Evolutionary conservation across 2,113 vertebrate genomes (phyloP).

Genomic region (Sylvia atricapilla): DNA sequence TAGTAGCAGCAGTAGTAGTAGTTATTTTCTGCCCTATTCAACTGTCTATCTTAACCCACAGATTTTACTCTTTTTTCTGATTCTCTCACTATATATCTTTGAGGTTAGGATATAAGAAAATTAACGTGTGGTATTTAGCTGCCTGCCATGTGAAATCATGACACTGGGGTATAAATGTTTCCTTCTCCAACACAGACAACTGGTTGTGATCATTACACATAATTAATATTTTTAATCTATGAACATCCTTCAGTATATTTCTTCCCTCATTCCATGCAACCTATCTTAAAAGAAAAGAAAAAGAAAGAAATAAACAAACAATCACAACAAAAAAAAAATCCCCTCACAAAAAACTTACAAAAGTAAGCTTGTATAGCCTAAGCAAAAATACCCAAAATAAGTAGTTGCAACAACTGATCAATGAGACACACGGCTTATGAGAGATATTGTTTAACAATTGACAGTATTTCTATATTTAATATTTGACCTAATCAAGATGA

Average conservation of each 20-base stretch:
- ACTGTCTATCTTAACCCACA: not conserved
- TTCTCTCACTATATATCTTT: not conserved
- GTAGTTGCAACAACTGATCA: not conserved
- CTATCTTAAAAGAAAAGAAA: not conserved
- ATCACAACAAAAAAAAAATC: not conserved
- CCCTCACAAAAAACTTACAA: not conserved
- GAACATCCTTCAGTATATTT: not conserved
- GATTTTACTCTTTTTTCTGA: not conserved
- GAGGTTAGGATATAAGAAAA: not conserved
- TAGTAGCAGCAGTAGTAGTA: too few relatives aligned
- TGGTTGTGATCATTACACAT: not conserved
- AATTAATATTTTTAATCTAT: not conserved
- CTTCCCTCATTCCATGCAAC: not conserved
- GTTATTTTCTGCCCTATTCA: not conserved
- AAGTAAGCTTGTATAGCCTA: not conserved
- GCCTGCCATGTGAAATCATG: not conserved
- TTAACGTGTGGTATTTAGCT: not conserved
- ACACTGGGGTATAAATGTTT: not conserved
- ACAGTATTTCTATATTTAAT: not conserved
- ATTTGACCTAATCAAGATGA: not conserved
- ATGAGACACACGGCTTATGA: not conserved
- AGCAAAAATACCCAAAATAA: not conserved
- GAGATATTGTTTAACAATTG: not conserved
- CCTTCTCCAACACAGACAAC: not conserved
- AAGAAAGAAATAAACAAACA: rapidly evolving